Evolutionary conservation across 2,113 vertebrate genomes (phyloP), one percentile per base, ranked within the genome.

Genomic region (Scortum barcoo): DNA sequence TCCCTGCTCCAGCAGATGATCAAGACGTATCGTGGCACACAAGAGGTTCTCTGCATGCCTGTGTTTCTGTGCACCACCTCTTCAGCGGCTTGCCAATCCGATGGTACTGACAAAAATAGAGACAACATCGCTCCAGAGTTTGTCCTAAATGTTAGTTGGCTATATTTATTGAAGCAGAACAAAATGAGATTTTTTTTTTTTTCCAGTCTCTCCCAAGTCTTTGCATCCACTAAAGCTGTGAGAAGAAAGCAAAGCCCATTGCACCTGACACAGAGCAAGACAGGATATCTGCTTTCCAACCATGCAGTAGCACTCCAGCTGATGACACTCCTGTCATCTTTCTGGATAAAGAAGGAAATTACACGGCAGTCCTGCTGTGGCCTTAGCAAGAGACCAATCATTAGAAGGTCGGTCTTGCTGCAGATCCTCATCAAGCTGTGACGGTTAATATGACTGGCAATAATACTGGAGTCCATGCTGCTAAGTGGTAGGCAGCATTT

Each of bases 321-420:
- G 88, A 76, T 66, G 54, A 76, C 84, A 76, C 68, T 65, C 61
- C 67, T 90, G 85, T 84, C 88, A 92, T 83, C 81, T 74, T 77
- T 74, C 28, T 0, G 3, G 63, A 83, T 84, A 84, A 87, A 81
- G 80, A 73, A 68, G 74, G 87, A 88, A 86, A 85, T 90, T 90
- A 92, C 87, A 91, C n/a, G 4, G 46, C 83, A 75, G 67, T 70
- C 91, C 63, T 89, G 87, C 84, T 83, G 85, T 38, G 83, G 77
- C 48, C 81, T 69, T 74, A 83, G 87, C 74, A 71, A 84, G 90
- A 89, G 90, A 60, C 62, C 72, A 79, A 79, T 86, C 80, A 80
- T 91, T 79, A 89, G 84, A 90, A 90, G 93, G 92, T 93, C 92
- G 92, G 58, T 78, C 81, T 30, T 84, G 44, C 81, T 81, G 85